A percentile compares a stretch with the other conserved stretches of the same genome.
These are phyloP conservation scores for Seriola quinqueradiata DNA, from an alignment of 2,113 vertebrate genomes.

Conservation along the genomic window DNA sequence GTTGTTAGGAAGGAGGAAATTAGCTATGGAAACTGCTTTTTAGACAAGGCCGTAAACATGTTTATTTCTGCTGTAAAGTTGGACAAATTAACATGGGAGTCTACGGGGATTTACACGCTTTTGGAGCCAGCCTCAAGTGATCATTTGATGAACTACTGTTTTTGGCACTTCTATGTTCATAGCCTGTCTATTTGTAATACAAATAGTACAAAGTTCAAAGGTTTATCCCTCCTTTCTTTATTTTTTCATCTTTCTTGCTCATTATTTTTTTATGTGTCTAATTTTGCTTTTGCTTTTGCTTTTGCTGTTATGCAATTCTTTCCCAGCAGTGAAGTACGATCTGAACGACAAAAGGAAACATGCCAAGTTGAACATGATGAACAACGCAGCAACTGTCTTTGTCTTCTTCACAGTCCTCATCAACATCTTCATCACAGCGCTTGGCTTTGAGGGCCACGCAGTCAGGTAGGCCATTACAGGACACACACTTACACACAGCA, in stretches of 20 bases:
- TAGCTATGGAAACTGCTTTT: too few species aligned
- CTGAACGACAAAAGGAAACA: constrained; percentile 91
- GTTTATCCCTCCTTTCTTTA: background rate
- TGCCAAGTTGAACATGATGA: constrained; percentile 87
- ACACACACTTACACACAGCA: background rate
- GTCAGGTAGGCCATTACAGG: constrained; percentile 28
- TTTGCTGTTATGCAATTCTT: background rate
- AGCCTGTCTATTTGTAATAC: too few species aligned
- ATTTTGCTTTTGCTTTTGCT: background rate
- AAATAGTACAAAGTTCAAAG: too few species aligned
- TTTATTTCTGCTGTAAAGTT: too few species aligned
- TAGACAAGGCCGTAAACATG: too few species aligned
- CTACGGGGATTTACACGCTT: too few species aligned
- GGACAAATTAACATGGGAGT: too few species aligned
- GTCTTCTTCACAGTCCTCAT: constrained; percentile 94
- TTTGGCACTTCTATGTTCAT: too few species aligned
- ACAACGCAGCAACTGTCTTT: constrained; percentile 90
- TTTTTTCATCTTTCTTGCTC: background rate
- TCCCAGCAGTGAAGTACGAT: constrained; percentile 90
- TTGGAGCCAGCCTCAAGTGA: too few species aligned
- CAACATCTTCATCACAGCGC: constrained; percentile 94
- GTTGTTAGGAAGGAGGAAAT: too few species aligned
- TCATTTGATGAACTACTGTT: too few species aligned
- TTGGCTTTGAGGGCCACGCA: constrained; percentile 84
- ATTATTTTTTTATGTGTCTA: background rate